Conservation (phyloP, 2,797 vertebrate species). For the Neomorphus geoffroyi region DNA sequence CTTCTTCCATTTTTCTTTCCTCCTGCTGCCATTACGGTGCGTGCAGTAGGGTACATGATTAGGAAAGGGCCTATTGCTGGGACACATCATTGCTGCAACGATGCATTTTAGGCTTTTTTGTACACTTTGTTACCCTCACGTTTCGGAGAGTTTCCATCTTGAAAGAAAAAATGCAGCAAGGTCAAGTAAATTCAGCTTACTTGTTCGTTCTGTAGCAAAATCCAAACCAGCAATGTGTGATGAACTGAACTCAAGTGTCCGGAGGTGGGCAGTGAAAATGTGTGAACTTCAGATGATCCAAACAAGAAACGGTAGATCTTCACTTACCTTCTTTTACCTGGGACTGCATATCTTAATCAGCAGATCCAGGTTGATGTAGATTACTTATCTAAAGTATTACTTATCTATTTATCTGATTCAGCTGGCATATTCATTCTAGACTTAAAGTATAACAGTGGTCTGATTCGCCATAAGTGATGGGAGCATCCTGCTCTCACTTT, state of each 20-base stretch:
- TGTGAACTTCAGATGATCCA: neutral
- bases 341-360: neutral
- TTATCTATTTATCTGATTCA: neutral
- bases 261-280: neutral
- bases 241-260: neutral
- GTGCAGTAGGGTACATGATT: neutral
- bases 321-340: neutral
- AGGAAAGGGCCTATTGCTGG: neutral
- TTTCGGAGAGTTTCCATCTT: neutral
- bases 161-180: neutral
- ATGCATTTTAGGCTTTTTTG: neutral
- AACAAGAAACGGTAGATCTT: neutral
- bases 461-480: neutral
- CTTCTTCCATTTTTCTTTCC: neutral
- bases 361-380: accelerated
- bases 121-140: neutral
- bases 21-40: neutral
- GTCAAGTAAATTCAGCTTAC: neutral
- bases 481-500: neutral
- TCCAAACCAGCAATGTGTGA: neutral
- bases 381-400: neutral
- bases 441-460: neutral
- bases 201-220: neutral
- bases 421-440: neutral
- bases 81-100: neutral